Evolutionary conservation across 1,140 invertebrate species (phyloP).

Genomic region (Antheraea pernyi): DNA sequence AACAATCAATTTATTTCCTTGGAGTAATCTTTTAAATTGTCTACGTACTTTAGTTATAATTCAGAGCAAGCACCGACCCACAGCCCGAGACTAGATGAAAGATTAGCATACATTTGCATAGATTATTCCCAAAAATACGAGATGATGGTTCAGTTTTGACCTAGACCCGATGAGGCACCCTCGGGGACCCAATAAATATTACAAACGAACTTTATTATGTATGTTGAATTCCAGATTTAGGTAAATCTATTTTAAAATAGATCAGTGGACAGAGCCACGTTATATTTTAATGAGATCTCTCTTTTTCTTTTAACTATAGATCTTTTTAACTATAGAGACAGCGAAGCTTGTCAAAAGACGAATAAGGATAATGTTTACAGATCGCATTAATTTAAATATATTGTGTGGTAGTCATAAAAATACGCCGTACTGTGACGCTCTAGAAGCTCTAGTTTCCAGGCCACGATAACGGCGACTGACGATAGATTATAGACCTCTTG

Average conservation of each 20-base stretch:
- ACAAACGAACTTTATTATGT: neutral
- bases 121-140: neutral
- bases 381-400: no score
- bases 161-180: neutral
- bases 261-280: neutral
- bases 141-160: neutral
- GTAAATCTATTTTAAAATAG: neutral
- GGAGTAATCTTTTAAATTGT: neutral
- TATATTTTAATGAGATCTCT: neutral
- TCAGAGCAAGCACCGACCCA: neutral
- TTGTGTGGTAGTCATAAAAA: no score
- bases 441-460: no score
- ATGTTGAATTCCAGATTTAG: neutral
- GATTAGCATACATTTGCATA: neutral
- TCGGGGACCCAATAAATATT: neutral
- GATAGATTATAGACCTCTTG: no score
- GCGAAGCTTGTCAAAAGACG: no score
- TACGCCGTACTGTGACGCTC: no score
- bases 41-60: neutral
- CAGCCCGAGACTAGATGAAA: neutral
- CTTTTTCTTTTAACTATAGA: no score
- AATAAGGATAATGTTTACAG: no score
- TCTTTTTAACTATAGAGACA: no score
- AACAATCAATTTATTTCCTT: neutral
- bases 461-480: no score